Base-by-base conservation (phyloP, 2,113 vertebrate species). In the Tiliqua scincoides region DNA sequence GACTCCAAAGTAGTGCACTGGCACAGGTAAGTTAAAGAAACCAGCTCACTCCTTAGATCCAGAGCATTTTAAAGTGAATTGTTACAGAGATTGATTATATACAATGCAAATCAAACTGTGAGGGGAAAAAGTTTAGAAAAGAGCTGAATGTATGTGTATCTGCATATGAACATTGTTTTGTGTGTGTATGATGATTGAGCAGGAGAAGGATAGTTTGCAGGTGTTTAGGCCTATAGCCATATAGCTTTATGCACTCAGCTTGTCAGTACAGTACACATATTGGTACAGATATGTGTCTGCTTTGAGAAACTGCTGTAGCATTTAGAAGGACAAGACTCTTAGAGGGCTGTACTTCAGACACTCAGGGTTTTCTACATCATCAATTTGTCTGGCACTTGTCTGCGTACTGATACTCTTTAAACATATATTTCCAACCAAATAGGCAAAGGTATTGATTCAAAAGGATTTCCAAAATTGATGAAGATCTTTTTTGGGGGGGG, bases 1-100 rank as follows among this genome's bases (percentile, higher is more conserved):
- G 25, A 14, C 68, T 75, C 61, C 63, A 0, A 72, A 30, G 79
- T 68, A 32, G 89, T 89, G 85, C 63, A n/a, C 62, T 86, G 85
- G 43, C 82, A 88, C 57, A 80, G 86, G 82, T 40, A 1, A 70
- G 3, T 43, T 75, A 32, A 80, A 68, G 37, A 35, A 88, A 54
- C 61, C 30, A 59, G 37, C 10, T 70, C 35, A 62, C n/a, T 65
- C 6, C 21, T 48, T 48, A 11, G 54, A 57, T n/a, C 75, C 61
- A 25, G 59, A 43, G 68, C 71, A 80, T 75, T n/a, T 59, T 73
- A 54, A 67, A 67, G 35, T 14, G 48, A 71, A 73, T 18, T 57
- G 32, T 59, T 74, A 3, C 48, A 59, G 70, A n/a, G 30, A 20
- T 61, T 12, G 62, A 12, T 74, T 73, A 63, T 43, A 9, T 70